Percentiles rank a stretch among this genome's conserved stretches.
phyloP scores from a whole-genome alignment of 2,888 invertebrate species.

The Spodoptera littoralis region DNA sequence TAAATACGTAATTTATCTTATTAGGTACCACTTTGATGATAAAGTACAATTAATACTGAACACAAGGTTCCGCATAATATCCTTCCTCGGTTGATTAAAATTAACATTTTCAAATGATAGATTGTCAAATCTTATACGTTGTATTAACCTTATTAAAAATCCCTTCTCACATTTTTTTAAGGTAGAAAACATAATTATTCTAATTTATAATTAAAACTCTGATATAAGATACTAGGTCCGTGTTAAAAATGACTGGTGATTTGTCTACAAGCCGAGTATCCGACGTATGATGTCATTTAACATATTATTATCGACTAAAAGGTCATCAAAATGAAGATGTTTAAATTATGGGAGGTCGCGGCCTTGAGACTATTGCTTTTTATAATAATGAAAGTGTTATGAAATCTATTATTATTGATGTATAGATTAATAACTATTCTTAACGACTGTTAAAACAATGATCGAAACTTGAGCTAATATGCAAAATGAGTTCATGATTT shows the following conservation, averaged over 20 bases:
- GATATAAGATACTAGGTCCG: slow-evolving; percentile 1
- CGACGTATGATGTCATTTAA: slow-evolving; percentile 46
- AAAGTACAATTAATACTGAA: too few species aligned
- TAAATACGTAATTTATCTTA: too few species aligned
- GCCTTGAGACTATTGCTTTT: slow-evolving; percentile 15
- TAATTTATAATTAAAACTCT: background rate
- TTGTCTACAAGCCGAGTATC: slow-evolving; percentile 16
- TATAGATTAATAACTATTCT: background rate
- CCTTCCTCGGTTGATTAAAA: too few species aligned
- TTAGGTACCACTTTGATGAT: too few species aligned
- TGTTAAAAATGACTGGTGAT: slow-evolving; percentile 14
- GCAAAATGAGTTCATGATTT: slow-evolving; percentile 26
- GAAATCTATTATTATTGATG: background rate
- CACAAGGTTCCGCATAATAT: too few species aligned
- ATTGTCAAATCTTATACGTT: too few species aligned
- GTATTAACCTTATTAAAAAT: background rate
- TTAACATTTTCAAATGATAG: too few species aligned
- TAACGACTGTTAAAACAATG: slow-evolving; percentile 1
- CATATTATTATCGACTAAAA: slow-evolving; percentile 33
- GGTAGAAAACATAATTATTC: slow-evolving; percentile 4
- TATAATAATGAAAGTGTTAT: slow-evolving; percentile 13
- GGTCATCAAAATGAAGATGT: slow-evolving; percentile 39
- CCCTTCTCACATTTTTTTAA: background rate
- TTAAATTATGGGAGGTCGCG: slow-evolving; percentile 44
- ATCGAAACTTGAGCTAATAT: slow-evolving; percentile 3